Percentiles rank a stretch among this genome's conserved stretches.
phyloP scores from a whole-genome alignment of 2,113 vertebrate species.

The Prunella fulvescens region DNA sequence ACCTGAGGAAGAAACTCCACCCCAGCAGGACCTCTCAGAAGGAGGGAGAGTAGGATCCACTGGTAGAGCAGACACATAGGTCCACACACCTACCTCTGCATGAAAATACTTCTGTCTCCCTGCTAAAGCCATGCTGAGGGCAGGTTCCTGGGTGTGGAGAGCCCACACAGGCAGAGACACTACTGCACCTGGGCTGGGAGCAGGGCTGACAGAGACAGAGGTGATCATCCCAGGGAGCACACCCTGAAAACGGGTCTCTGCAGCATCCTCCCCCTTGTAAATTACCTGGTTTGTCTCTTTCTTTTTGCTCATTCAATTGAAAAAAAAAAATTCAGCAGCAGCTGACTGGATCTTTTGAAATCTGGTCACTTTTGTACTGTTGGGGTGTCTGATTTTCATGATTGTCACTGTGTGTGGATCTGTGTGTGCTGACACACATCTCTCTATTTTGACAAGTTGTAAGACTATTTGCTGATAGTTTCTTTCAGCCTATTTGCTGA shows the following conservation, averaged over 20 bases:
- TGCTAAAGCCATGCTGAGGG: neutral
- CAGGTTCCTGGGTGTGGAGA: neutral
- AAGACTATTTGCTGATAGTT: neutral
- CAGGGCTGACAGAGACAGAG: fast-evolving
- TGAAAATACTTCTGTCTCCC: neutral
- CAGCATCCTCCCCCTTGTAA: neutral
- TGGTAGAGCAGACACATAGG: neutral
- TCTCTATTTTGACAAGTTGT: neutral
- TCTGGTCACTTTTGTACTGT: neutral
- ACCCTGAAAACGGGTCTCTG: neutral
- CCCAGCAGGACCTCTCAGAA: neutral
- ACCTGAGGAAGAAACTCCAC: neutral
- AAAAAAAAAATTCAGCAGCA: neutral
- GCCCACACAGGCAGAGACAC: neutral
- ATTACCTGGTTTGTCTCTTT: neutral
- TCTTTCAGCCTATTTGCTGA: neutral
- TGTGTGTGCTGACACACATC: neutral
- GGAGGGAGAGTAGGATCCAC: neutral
- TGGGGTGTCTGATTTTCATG: neutral
- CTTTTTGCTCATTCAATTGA: neutral
- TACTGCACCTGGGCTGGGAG: neutral
- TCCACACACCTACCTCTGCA: too few species aligned
- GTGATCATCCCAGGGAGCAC: neutral
- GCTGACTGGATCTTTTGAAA: neutral
- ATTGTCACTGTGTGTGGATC: neutral